phyloP scores from a whole-genome alignment of 2,797 vertebrate species.

The Okamejei kenojei region DNA sequence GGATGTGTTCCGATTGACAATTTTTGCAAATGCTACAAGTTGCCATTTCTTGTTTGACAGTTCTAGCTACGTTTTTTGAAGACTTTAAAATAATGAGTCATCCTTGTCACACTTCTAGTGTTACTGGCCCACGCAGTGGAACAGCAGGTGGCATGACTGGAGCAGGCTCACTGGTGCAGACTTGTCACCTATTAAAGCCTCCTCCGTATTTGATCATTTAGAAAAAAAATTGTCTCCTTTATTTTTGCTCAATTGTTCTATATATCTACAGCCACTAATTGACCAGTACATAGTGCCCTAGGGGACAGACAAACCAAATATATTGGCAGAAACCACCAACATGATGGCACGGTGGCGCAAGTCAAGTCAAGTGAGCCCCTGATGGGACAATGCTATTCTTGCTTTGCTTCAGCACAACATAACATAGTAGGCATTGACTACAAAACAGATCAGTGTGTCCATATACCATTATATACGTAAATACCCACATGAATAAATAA shows the following conservation, averaged over 20 bases:
- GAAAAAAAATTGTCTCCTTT: too few species aligned
- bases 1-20: not conserved
- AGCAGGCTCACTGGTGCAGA: not conserved
- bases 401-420: too few species aligned
- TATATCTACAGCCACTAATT: too few species aligned
- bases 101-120: not conserved
- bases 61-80: not conserved
- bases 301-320: too few species aligned
- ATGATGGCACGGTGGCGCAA: too few species aligned
- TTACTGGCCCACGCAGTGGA: not conserved
- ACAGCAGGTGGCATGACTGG: not conserved
- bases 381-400: too few species aligned
- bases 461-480: too few species aligned
- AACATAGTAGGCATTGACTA: too few species aligned
- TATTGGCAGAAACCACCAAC: not conserved
- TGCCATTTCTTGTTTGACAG: not conserved
- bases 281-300: not conserved
- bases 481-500: too few species aligned
- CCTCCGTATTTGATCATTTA: not conserved
- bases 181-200: not conserved
- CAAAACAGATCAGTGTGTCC: too few species aligned
- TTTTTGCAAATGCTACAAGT: not conserved
- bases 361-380: too few species aligned
- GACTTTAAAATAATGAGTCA: slow-evolving; percentile 25
- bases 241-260: not conserved